These are phyloP conservation scores for Sylvicola fuscatus DNA, from an alignment of 2,888 invertebrate genomes.

Conservation along the genomic window DNA sequence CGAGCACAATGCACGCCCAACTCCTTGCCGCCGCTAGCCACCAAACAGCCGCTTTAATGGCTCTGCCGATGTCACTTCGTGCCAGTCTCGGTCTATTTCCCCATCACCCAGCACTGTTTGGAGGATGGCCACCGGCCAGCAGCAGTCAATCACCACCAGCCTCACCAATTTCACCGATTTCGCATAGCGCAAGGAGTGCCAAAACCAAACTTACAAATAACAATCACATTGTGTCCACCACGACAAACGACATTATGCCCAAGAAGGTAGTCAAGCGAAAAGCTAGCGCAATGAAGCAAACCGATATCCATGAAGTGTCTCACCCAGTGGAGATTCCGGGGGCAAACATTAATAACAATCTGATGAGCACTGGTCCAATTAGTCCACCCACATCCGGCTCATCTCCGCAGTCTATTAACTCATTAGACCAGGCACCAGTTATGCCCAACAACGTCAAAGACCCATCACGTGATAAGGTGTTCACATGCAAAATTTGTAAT, in stretches of 20 bases:
- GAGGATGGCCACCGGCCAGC: conserved; percentile 15
- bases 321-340: conserved; percentile 16
- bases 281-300: conserved; percentile 19
- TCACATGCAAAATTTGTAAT: conserved; percentile 73
- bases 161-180: conserved; percentile 19
- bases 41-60: conserved; percentile 24
- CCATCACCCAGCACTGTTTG: conserved; percentile 22
- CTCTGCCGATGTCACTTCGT: conserved; percentile 18
- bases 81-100: conserved; percentile 15
- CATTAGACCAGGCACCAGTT: conserved; percentile 10
- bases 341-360: conserved; percentile 12
- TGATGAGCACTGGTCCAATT: conserved; percentile 20
- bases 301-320: conserved; percentile 7
- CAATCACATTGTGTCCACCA: conserved; percentile 10
- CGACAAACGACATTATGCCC: conserved; percentile 16
- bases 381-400: conserved; percentile 34
- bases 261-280: conserved; percentile 12
- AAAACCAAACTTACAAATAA: conserved; percentile 5
- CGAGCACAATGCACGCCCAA: too few species aligned
- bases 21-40: conserved; percentile 14
- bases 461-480: conserved; percentile 54
- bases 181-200: conserved; percentile 6
- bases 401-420: conserved; percentile 25
- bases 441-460: conserved; percentile 20
- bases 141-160: conserved; percentile 20